Base-by-base conservation (phyloP, 2,888 invertebrate genomes). In the Argynnis bischoffii region DNA sequence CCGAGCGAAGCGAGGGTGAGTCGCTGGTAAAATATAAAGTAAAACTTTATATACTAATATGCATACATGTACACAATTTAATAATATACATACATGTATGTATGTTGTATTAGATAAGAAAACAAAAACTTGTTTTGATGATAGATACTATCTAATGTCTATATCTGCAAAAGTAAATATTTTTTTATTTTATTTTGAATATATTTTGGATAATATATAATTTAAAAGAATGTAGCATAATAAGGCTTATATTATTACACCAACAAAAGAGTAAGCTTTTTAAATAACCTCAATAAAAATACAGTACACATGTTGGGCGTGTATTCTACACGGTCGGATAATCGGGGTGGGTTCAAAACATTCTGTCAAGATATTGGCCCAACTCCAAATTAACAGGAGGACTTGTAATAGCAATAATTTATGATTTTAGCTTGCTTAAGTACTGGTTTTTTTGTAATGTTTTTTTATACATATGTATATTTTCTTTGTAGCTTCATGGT, bases 301-400 rank as follows among this genome's bases (percentile, higher is more conserved):
- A 47, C 50, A 51, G 18, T 67, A 65, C 64, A 67, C 57, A 65
- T 61, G 63, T 67, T 64, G 54, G 55, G 51, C 18, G 67, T 60
- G 63, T 59, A 70, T 70, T 70, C 55, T n/a, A 59, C 61, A 69
- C 51, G 53, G 64, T 51, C 56, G 66, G 69, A 64, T 69, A 63
- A 66, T 64, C 70, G 66, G 64, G 59, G 55, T 54, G 66, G 65
- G 65, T 48, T 73, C 66, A 54, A 61, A 72, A 71, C 69, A 73
- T 73, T 74, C 69, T 70, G 63, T 69, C 71, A 66, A 69, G 67
- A 66, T 70, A 73, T 74, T 77, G 77, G 78, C 72, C 50, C 15
- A 6, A 53, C 31, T 73, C 78, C 77, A 78, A 77, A 77, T 76
- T 73, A 77, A 76, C 72, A 72, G 74, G 71, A 71, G 67, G 69